Conservation (phyloP, 2,113 vertebrate species). For the Sebastes schlegelii region DNA sequence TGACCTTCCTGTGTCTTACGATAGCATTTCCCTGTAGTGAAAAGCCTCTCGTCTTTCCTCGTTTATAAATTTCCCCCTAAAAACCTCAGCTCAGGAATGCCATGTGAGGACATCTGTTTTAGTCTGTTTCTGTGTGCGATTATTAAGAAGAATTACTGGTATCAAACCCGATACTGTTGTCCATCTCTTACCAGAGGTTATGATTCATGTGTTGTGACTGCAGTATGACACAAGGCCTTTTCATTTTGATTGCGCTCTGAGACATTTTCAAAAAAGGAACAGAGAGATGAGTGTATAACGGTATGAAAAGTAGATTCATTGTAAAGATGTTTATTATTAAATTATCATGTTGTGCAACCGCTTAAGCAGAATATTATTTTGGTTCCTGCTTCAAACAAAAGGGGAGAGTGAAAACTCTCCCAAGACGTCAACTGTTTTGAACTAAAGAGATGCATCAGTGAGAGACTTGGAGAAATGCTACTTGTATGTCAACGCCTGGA, state of each 20-base stretch:
- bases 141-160: slow-evolving; percentile 41
- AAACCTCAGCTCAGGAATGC: slow-evolving; percentile 38
- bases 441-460: slow-evolving; percentile 48
- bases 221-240: not conserved
- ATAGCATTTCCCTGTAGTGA: slow-evolving; percentile 22
- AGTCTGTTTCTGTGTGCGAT: slow-evolving; percentile 13
- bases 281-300: not conserved
- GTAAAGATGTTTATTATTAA: slow-evolving; percentile 12
- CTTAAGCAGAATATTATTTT: not conserved
- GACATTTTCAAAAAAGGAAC: not conserved
- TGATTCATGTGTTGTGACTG: slow-evolving; percentile 18
- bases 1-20: slow-evolving; percentile 23
- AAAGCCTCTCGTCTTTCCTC: slow-evolving; percentile 15
- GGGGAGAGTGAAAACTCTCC: not conserved
- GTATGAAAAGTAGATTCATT: slow-evolving; percentile 4
- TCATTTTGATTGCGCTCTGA: not conserved
- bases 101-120: slow-evolving; percentile 30
- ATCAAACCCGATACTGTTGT: slow-evolving; percentile 33
- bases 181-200: not conserved
- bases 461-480: slow-evolving; percentile 65
- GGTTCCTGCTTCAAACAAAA: not conserved
- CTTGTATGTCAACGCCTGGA: slow-evolving; percentile 73
- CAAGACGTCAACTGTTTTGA: slow-evolving; percentile 19
- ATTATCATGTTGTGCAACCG: slow-evolving; percentile 13
- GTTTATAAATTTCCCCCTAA: slow-evolving; percentile 23